phyloP scores from a whole-genome alignment of 2,113 vertebrate species.

The Sceloporus tristichus region DNA sequence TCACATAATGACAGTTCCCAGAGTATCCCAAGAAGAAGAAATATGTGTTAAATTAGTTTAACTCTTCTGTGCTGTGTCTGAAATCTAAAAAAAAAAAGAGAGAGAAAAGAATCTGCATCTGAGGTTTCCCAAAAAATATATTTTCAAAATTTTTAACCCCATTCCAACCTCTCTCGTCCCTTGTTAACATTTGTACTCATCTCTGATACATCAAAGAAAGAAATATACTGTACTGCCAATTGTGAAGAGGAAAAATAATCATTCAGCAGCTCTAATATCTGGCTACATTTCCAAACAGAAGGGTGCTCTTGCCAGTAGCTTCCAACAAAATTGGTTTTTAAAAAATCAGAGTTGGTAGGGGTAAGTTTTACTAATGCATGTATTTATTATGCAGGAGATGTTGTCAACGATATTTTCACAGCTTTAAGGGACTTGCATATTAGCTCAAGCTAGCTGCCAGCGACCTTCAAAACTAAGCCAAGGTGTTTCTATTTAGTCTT shows the following conservation, averaged over 20 bases:
- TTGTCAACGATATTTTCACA: neutral
- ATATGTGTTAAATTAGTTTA: neutral
- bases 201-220: conserved; percentile 1
- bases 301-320: neutral
- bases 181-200: neutral
- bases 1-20: neutral
- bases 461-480: conserved; percentile 45
- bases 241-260: neutral
- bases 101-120: neutral
- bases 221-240: neutral
- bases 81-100: neutral
- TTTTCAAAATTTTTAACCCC: neutral
- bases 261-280: neutral
- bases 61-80: neutral
- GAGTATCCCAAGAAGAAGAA: neutral
- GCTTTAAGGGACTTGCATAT: conserved; percentile 35
- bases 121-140: neutral
- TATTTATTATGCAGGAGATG: conserved; percentile 28
- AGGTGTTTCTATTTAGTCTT: conserved; percentile 33
- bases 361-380: neutral
- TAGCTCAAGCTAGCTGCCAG: neutral
- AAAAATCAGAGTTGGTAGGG: neutral
- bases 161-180: neutral
- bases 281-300: conserved; percentile 16
- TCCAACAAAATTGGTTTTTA: conserved; percentile 14